Evolutionary conservation across 2,888 invertebrate species (phyloP), one percentile per base, ranked within the genome.

Genomic region (Yponomeuta malinellus): DNA sequence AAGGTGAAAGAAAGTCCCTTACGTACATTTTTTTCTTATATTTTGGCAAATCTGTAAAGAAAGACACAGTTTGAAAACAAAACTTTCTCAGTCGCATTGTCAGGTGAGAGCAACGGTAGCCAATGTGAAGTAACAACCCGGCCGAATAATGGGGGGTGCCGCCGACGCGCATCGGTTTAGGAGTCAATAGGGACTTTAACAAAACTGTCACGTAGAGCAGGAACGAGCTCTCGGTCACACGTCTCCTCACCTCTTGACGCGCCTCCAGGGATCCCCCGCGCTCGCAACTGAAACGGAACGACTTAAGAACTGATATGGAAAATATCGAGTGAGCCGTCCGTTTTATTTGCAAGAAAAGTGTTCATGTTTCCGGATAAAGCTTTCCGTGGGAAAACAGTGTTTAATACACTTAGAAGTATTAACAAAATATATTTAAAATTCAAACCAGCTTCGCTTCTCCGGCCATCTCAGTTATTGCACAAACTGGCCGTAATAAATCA

Each of bases 181-280:
- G 70, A 78, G 77, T 80, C 82, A 78, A 81, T 76, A 75, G 78
- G 75, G 76, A 76, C 73, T 73, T 86, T 84, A 76, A 76, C 78
- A 87, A 85, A 83, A 80, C 81, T 77, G 76, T 85, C 86, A 87
- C 86, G 87, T 87, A 73, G 73, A 75, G 74, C 71, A 73, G 76
- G 81, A 85, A 87, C 80, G 83, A 79, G 81, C 81, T 78, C 79
- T 80, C 77, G 83, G 85, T 83, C 85, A 82, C 82, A 81, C 80
- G 79, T 75, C 76, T 77, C 80, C 78, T 79, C 81, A 82, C 83
- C 73, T 71, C 71, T 48, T 65, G 29, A 71, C 67, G 70, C 31
- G 76, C 75, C 82, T 80, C 78, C 71, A 72, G 82, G 79, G 81
- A 81, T n/a, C 15, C 15, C 37, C 64, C 33, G 67, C 15, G 12